These are phyloP conservation scores for Gavia stellata DNA, from an alignment of 2,113 vertebrate genomes.

Conservation along the genomic window DNA sequence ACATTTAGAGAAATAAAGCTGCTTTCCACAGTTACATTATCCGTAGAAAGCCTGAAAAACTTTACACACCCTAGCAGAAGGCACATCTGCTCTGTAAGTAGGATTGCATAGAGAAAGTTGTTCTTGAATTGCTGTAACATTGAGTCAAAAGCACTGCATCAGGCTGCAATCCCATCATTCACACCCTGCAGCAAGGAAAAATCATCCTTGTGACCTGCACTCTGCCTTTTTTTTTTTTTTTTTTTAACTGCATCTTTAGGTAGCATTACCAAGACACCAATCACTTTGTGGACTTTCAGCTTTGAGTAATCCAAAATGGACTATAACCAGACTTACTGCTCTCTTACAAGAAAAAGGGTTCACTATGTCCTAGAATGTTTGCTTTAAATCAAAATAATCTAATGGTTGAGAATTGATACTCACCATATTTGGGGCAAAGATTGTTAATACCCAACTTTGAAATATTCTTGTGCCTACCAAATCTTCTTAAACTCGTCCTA, in stretches of 20 bases:
- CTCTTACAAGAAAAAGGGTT: neutral
- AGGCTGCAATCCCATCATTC: neutral
- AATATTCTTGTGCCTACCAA: neutral
- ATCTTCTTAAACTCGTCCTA: neutral
- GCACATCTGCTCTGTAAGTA: neutral
- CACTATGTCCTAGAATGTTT: neutral
- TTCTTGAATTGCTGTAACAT: neutral
- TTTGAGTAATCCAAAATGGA: neutral
- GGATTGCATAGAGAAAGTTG: neutral
- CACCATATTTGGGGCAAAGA: neutral
- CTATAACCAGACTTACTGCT: neutral
- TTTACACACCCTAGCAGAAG: neutral
- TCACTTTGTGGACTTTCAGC: neutral
- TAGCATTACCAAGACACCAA: neutral
- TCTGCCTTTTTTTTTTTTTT: too few relatives aligned
- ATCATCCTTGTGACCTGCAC: neutral
- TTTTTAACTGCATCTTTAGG: neutral
- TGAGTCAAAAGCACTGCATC: neutral
- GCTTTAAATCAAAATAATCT: neutral
- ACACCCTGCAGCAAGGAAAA: neutral
- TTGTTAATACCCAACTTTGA: neutral
- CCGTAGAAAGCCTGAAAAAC: neutral
- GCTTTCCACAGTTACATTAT: neutral
- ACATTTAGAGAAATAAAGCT: neutral
- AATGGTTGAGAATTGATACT: neutral